Conservation (phyloP, 2,797 vertebrate species). For the Peromyscus nudipes region DNA sequence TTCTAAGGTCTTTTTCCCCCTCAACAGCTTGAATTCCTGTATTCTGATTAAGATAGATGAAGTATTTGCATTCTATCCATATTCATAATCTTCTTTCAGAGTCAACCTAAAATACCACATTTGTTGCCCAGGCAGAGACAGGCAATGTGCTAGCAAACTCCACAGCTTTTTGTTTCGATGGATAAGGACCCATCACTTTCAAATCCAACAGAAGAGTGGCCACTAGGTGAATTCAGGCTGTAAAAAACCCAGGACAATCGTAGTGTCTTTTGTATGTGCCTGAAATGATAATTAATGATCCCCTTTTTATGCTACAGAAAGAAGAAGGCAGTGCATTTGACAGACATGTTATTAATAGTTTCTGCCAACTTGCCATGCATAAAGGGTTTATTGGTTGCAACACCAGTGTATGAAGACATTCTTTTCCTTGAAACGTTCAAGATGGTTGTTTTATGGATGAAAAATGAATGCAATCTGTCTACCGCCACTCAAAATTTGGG, state of each 20-base stretch:
- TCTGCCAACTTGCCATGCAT: constrained; percentile 94
- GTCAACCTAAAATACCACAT: constrained; percentile 91
- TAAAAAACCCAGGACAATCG: constrained; percentile 92
- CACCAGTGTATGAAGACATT: constrained; percentile 91
- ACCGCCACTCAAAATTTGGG: constrained; percentile 89
- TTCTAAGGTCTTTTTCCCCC: constrained; percentile 70
- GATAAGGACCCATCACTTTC: constrained; percentile 91
- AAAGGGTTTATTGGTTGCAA: constrained; percentile 94
- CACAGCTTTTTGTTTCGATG: constrained; percentile 90
- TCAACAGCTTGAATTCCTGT: constrained; percentile 90
- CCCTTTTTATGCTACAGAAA: constrained; percentile 91
- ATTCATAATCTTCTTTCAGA: constrained; percentile 91
- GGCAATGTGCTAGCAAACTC: constrained; percentile 90
- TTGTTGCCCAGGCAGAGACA: constrained; percentile 91
- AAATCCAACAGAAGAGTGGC: constrained; percentile 94
- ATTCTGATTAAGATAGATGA: constrained; percentile 91
- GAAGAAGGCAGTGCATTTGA: constrained; percentile 91
- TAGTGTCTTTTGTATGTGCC: constrained; percentile 92
- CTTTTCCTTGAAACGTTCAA: constrained; percentile 91
- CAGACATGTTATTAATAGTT: constrained; percentile 98
- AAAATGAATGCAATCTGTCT: constrained; percentile 95
- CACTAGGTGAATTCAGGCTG: constrained; percentile 93
- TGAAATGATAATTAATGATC: constrained; percentile 98
- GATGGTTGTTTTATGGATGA: constrained; percentile 91
- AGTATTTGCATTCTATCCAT: constrained; percentile 91